These are phyloP conservation scores for Saturnia pavonia DNA, from an alignment of 2,888 invertebrate species.

Conservation along the genomic window DNA sequence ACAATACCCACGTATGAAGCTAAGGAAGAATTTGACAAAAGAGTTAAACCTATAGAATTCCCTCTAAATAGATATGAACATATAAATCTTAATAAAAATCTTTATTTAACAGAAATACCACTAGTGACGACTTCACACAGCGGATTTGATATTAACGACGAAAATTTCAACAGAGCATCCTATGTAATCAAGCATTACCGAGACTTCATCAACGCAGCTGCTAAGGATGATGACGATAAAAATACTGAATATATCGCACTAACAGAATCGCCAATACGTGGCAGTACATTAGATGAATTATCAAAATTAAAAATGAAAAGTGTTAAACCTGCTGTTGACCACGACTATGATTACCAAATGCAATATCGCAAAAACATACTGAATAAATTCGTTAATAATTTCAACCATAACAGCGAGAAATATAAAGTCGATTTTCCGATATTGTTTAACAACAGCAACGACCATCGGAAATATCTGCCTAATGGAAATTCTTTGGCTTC, in stretches of 20 bases:
- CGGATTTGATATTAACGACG: slow-evolving; percentile 39
- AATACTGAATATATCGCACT: slow-evolving; percentile 39
- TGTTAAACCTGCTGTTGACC: slow-evolving; percentile 32
- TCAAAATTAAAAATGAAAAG: slow-evolving; percentile 28
- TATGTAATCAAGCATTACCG: slow-evolving; percentile 65
- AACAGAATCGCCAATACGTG: slow-evolving; percentile 43
- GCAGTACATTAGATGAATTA: slow-evolving; percentile 34
- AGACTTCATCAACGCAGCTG: slow-evolving; percentile 58
- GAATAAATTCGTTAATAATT: slow-evolving; percentile 64
- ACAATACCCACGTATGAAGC: slow-evolving; percentile 24
- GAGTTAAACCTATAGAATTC: slow-evolving; percentile 19
- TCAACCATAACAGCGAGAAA: slow-evolving; percentile 64
- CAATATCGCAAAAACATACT: slow-evolving; percentile 60
- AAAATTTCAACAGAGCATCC: slow-evolving; percentile 51
- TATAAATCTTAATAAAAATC: slow-evolving; percentile 34
- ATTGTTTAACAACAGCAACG: slow-evolving; percentile 64
- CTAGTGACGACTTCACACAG: slow-evolving; percentile 32
- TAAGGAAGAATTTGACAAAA: slow-evolving; percentile 23
- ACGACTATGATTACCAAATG: slow-evolving; percentile 59
- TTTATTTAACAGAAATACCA: slow-evolving; percentile 43
- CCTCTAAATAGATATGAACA: slow-evolving; percentile 26
- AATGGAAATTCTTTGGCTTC: slow-evolving; percentile 51
- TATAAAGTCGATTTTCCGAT: slow-evolving; percentile 67
- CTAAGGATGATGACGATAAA: slow-evolving; percentile 53
- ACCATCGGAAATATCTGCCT: slow-evolving; percentile 46